Conservation (phyloP, 2,888 invertebrate genomes). For the Scrobipalpa costella region DNA sequence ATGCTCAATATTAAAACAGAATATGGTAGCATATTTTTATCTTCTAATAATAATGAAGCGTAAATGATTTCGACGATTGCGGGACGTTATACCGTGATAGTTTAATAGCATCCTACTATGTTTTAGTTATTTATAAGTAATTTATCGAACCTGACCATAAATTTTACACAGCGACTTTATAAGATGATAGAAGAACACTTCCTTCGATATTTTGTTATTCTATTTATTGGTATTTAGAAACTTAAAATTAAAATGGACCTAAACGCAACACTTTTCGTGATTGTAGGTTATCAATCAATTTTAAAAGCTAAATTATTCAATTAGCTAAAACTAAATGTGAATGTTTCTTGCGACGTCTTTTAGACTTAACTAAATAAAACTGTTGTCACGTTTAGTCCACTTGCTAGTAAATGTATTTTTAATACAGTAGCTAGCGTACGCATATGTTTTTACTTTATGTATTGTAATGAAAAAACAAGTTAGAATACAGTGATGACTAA, state of each 20-base stretch:
- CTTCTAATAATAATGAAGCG: too few species aligned
- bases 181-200: background rate
- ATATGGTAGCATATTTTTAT: too few species aligned
- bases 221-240: background rate
- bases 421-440: background rate
- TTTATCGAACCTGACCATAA: background rate
- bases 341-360: background rate
- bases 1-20: too few species aligned
- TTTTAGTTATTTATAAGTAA: conserved; percentile 6
- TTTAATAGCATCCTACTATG: background rate
- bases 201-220: conserved; percentile 3
- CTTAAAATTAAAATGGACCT: conserved; percentile 8
- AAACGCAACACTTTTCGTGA: conserved; percentile 15
- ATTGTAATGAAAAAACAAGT: background rate
- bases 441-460: background rate
- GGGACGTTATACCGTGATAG: background rate
- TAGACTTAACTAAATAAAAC: background rate
- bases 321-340: conserved; percentile 14
- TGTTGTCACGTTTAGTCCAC: conserved; percentile 1
- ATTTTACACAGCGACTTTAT: conserved; percentile 12
- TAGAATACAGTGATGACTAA: background rate
- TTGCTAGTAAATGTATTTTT: conserved; percentile 2
- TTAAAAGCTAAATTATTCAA: conserved; percentile 15
- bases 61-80: too few species aligned
- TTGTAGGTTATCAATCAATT: conserved; percentile 14